Evolutionary conservation across 2,113 vertebrate genomes (phyloP).

Genomic region (Campylomormyrus tamandua): DNA sequence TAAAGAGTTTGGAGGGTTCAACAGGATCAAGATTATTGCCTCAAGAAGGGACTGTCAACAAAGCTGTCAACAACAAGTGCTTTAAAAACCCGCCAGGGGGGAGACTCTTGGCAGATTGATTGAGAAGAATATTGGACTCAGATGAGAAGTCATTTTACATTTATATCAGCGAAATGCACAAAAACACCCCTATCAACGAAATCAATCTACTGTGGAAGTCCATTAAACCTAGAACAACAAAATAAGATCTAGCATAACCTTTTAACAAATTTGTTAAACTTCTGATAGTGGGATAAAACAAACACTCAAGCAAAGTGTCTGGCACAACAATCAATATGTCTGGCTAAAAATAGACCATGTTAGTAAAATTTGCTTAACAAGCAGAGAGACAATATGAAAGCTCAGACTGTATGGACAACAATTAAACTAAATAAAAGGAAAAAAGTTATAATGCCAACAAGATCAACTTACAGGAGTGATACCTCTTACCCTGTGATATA

Average conservation of each 20-base stretch:
- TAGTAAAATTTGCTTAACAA: not conserved
- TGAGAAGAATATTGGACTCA: not conserved
- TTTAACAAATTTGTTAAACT: not conserved
- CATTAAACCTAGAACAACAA: not conserved
- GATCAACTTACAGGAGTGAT: slow-evolving; percentile 53
- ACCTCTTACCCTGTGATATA: slow-evolving; percentile 55
- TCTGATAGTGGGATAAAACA: not conserved
- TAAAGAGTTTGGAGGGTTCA: not conserved
- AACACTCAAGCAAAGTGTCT: not conserved
- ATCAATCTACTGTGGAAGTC: not conserved
- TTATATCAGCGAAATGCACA: not conserved
- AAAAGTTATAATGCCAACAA: not conserved
- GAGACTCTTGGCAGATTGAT: not conserved
- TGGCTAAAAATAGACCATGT: not conserved
- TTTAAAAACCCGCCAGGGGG: not conserved
- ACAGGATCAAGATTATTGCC: not conserved
- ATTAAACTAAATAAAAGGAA: not conserved
- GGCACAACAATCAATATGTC: not conserved
- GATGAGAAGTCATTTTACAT: not conserved
- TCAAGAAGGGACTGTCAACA: not conserved
- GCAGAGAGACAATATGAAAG: not conserved
- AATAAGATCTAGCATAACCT: not conserved
- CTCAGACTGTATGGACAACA: not conserved
- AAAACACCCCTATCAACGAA: not conserved
- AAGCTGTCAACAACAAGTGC: not conserved